A percentile compares a stretch with the other conserved stretches of the same genome.
These are phyloP conservation scores for Nixonia krombeini DNA, from an alignment of 1,140 invertebrate genomes.

Conservation along the genomic window DNA sequence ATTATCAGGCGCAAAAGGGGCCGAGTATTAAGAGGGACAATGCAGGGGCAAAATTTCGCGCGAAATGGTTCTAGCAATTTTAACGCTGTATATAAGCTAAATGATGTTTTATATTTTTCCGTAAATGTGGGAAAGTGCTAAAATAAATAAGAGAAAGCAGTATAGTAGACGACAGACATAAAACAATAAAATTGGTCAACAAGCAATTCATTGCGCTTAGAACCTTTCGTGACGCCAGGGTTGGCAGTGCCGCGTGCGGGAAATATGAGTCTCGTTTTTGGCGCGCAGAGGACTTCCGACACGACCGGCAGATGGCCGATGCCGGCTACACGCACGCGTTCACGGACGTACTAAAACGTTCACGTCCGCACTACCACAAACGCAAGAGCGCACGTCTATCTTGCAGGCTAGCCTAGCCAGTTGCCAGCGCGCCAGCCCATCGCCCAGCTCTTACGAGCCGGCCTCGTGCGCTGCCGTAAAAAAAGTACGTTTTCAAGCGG, in stretches of 20 bases:
- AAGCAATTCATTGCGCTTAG: neutral
- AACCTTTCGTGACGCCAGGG: constrained; percentile 27
- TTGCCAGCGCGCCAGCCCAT: constrained; percentile 20
- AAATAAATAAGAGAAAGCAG: neutral
- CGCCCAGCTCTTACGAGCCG: constrained; percentile 31
- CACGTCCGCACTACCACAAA: constrained; percentile 23
- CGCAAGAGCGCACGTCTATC: constrained; percentile 20
- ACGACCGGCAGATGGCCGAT: constrained; percentile 64
- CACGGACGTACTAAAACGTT: constrained; percentile 30
- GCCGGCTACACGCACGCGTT: constrained; percentile 52
- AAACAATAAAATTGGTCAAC: constrained; percentile 14
- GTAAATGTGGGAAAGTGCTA: neutral
- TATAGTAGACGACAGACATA: neutral
- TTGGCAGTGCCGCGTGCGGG: constrained; percentile 9
- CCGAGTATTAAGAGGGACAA: neutral
- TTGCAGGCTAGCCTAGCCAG: constrained; percentile 32
- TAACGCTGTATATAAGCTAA: neutral
- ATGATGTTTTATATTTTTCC: neutral
- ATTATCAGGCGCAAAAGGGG: too few relatives aligned
- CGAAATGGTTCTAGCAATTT: neutral
- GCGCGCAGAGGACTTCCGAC: constrained; percentile 51
- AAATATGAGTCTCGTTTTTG: constrained; percentile 51
- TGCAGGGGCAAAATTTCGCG: neutral
- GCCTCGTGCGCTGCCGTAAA: constrained; percentile 31
- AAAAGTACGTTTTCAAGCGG: constrained; percentile 16